Conservation (phyloP, 1,140 invertebrate species). For the Thaumetopoea pityocampa region DNA sequence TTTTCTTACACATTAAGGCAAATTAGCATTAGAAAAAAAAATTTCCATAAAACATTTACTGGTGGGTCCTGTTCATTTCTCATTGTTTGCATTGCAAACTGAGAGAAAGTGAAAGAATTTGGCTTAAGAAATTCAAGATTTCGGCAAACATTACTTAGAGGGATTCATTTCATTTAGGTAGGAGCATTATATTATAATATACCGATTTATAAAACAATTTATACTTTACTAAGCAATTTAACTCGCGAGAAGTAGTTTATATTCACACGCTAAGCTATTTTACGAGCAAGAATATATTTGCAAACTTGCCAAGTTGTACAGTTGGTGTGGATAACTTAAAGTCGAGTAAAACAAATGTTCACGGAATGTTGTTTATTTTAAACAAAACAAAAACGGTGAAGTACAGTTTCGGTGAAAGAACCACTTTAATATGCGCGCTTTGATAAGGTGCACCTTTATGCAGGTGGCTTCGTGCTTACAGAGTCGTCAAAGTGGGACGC, state of each 20-base stretch:
- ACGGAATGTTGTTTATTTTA: conserved; percentile 10
- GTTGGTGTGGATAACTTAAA: too few relatives aligned
- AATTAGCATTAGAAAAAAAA: conserved; percentile 7
- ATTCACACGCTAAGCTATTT: neutral
- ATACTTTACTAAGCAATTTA: neutral
- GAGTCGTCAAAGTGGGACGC: conserved; percentile 15
- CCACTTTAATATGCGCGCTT: conserved; percentile 32
- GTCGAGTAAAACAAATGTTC: neutral
- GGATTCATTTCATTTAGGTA: conserved; percentile 2
- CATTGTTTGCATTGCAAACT: conserved; percentile 2
- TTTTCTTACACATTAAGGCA: neutral
- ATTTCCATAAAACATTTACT: conserved; percentile 15
- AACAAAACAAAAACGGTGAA: conserved; percentile 7
- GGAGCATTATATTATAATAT: neutral
- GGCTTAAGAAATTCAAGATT: conserved; percentile 11
- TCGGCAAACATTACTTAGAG: conserved; percentile 1
- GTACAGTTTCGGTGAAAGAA: conserved; percentile 14
- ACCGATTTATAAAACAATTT: neutral
- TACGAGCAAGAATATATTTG: neutral
- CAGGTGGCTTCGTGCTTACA: conserved; percentile 18
- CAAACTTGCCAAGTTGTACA: too few relatives aligned
- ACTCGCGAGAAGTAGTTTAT: neutral
- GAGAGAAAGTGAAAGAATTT: conserved; percentile 7
- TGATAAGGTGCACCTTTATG: conserved; percentile 34
- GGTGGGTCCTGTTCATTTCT: conserved; percentile 4